phyloP scores from a whole-genome alignment of 1,140 invertebrate genomes.

The Elymnias hypermnestra region DNA sequence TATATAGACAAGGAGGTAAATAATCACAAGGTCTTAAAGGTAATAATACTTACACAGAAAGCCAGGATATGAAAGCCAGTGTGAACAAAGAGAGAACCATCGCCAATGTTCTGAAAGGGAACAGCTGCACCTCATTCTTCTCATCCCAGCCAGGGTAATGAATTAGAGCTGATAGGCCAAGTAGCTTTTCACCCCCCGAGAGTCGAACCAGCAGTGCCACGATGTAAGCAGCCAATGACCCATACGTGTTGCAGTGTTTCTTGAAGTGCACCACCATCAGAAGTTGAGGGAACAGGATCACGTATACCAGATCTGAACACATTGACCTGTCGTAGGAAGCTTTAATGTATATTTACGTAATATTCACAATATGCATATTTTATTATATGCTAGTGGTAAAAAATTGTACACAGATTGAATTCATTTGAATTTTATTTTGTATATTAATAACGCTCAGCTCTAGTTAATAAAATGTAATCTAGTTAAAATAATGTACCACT shows the following conservation, averaged over 20 bases:
- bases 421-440: no score
- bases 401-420: no score
- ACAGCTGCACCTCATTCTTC: constrained; percentile 83
- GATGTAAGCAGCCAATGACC: constrained; percentile 93
- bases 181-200: constrained; percentile 89
- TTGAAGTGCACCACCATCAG: constrained; percentile 98
- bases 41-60: constrained; percentile 82
- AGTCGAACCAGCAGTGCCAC: constrained; percentile 92
- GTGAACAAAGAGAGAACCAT: constrained; percentile 90
- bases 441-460: no score
- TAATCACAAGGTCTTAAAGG: no score
- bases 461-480: no score
- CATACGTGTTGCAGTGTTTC: constrained; percentile 96
- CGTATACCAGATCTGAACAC: constrained; percentile 98
- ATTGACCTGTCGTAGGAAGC: constrained; percentile 81
- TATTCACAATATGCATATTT: no score
- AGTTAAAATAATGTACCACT: no score
- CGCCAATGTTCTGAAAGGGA: constrained; percentile 93
- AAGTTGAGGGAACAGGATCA: constrained; percentile 98
- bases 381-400: no score
- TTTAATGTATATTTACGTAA: no score
- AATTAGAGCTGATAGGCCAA: constrained; percentile 89
- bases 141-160: constrained; percentile 92
- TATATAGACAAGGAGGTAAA: no score
- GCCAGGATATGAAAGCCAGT: constrained; percentile 86